Base-by-base conservation (phyloP, 2,797 vertebrate genomes). In the Gymnoscopelus microlampas region DNA sequence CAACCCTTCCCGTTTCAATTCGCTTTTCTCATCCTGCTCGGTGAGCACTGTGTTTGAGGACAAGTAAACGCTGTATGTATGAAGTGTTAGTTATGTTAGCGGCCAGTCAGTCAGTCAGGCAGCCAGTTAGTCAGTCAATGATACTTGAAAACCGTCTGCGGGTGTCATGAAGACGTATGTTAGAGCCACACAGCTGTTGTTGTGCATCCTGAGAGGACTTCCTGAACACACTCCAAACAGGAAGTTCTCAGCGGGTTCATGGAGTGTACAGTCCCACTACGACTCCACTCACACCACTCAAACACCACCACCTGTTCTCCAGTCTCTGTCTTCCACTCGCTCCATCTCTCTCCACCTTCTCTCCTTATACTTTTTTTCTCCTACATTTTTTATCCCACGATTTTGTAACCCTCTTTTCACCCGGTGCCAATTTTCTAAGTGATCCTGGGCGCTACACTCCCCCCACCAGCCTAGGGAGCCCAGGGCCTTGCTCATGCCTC, bases 201-300 rank as follows among this genome's bases (percentile, higher is more conserved):
- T 29, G 26, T 19, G 15, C 47, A 2, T n/a, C 23, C 55, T 5
- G 32, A 49, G 65, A 74, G 55, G 48, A 76, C 78, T 81, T 86
- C 74, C 78, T 85, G 32, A 15, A 66, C 65, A 48, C 67, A 60
- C 54, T 77, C 60, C 71, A 77, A 79, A 83, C 73, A 88, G 82
- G 66, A 85, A 83, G 53, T 60, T 63, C 15, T 57, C 15, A 53
- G 14, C 59, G 61, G 44, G 61, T 71, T 73, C 68, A 29, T 75
- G 74, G 35, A 63, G 68, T 75, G 73, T 65, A 12, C 62, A 66
- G 47, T 29, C 32, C 15, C 44, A 13, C 60, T 32, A 12, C 15
- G 14, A 1, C 61, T 63, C 53, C 39, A 23, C 35, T 44, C 53
- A 15, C 11, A 63, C 60, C 53, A 68, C 68, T 19, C 19, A 19